Base-by-base conservation (phyloP, 2,797 vertebrate genomes). In the Synanceia verrucosa region DNA sequence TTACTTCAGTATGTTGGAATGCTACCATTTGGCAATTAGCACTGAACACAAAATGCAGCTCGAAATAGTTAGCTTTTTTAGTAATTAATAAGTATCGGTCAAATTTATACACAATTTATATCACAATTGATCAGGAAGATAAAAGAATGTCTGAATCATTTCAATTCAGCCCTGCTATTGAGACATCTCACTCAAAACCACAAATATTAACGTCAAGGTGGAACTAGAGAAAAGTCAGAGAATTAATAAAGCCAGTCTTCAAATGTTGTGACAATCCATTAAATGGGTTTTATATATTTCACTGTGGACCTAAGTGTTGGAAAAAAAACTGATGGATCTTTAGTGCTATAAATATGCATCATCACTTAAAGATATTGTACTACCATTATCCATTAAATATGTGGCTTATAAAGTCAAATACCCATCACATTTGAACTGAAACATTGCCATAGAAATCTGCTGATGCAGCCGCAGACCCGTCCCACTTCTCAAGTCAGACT, bases 401-500 rank as follows among this genome's bases (percentile, higher is more conserved):
- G 21, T 46, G 14, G 44, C 19, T 43, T 13, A 33, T 52, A 19
- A 26, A 36, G 18, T 59, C 12, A 34, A 53, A 36, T 16, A 2
- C 23, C 21, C 28, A 52, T 50, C 10, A 41, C 11, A 64, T 65
- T 29, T 33, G 19, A 34, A 19, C 21, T 19, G 34, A 26, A 56
- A 34, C 13, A 57, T 4, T 26, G 59, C 19, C 16, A 29, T 23
- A 65, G 31, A 79, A 70, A 79, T 75, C 65, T 89, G 85, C 73
- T 65, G 70, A 84, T 69, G 77, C 70, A 47, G 36, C 16, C 47
- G 19, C 29, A 51, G 63, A 87, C 74, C 70, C 72, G 14, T 57
- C 84, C 86, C 76, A 83, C 82, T 76, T 75, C 76, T 70, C 73
- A 68, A 59, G 50, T 67, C 58, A 69, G 75, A 72, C 80, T 62